These are phyloP conservation scores for Psophia crepitans DNA, from an alignment of 2,113 vertebrate genomes.

Conservation along the genomic window DNA sequence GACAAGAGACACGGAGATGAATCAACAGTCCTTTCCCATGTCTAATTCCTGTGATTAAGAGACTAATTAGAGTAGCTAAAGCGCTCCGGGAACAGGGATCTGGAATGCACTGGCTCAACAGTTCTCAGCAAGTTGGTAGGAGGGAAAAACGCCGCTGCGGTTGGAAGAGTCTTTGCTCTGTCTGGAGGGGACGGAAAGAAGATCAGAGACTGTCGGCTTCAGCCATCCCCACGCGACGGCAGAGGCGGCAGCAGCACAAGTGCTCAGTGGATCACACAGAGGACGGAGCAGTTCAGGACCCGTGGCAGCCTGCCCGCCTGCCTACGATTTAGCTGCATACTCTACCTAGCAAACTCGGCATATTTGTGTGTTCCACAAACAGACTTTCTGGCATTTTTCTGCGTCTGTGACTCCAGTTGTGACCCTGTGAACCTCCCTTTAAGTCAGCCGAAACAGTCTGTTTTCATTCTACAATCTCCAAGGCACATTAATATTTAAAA, in stretches of 20 bases:
- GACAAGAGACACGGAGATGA: slow-evolving; percentile 26
- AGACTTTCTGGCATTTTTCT: slow-evolving; percentile 63
- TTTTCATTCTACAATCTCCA: slow-evolving; percentile 22
- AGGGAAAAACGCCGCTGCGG: neutral
- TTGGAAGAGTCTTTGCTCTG: neutral
- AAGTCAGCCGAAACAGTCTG: slow-evolving; percentile 19
- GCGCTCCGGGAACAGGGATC: neutral
- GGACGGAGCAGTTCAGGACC: neutral
- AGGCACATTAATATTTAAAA: slow-evolving; percentile 41
- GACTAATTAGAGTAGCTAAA: slow-evolving; percentile 20
- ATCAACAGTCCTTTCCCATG: slow-evolving; percentile 13
- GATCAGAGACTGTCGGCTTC: neutral
- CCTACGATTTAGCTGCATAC: neutral
- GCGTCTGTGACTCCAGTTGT: slow-evolving; percentile 22
- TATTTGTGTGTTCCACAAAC: neutral
- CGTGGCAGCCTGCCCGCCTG: neutral
- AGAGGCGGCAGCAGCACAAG: neutral
- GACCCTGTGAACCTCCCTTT: slow-evolving; percentile 54
- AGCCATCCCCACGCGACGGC: neutral
- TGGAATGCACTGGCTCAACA: slow-evolving; percentile 35
- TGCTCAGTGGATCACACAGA: neutral
- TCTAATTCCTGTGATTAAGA: slow-evolving; percentile 30
- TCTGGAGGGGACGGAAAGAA: neutral
- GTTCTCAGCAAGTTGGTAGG: slow-evolving; percentile 1
- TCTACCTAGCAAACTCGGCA: slow-evolving; percentile 21